Percentiles rank a stretch among this genome's conserved stretches.
Conservation (phyloP, 2,797 vertebrate species). For the Sebastes umbrosus region DNA sequence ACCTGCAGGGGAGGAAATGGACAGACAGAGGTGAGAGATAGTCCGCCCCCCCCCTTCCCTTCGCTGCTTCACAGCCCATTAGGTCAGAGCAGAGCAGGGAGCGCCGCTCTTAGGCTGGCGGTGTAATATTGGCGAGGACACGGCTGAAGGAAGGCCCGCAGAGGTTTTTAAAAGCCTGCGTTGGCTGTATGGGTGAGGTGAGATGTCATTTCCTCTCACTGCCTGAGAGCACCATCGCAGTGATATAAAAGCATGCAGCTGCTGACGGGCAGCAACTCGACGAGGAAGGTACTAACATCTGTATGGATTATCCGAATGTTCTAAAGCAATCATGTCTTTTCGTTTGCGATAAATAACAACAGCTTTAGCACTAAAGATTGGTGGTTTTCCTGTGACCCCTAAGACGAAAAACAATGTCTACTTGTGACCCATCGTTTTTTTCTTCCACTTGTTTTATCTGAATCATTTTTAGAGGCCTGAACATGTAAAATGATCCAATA, state of each 20-base stretch:
- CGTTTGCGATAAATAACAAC: background rate
- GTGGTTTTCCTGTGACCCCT: background rate
- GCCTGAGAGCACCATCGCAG: conserved; percentile 45
- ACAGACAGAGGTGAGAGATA: conserved; percentile 23
- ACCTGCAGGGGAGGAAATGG: background rate
- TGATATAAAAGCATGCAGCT: conserved; percentile 55
- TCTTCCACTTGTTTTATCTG: background rate
- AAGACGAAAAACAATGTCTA: background rate
- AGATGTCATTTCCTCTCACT: conserved; percentile 66
- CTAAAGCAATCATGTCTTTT: background rate
- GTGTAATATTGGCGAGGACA: conserved; percentile 53
- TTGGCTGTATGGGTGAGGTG: conserved; percentile 56
- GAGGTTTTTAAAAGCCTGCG: conserved; percentile 70
- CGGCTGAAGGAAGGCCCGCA: conserved; percentile 33
- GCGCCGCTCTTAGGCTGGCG: conserved; percentile 42
- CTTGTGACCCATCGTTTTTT: background rate
- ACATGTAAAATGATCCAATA: background rate
- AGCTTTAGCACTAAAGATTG: background rate
- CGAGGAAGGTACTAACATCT: background rate
- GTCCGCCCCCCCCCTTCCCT: background rate
- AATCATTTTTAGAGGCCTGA: background rate
- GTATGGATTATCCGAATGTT: background rate
- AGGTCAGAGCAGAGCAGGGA: conserved; percentile 57
- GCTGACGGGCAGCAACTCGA: conserved; percentile 13
- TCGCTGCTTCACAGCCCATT: conserved; percentile 60